phyloP scores from a whole-genome alignment of 2,113 vertebrate species.

The Cheilinus undulatus region DNA sequence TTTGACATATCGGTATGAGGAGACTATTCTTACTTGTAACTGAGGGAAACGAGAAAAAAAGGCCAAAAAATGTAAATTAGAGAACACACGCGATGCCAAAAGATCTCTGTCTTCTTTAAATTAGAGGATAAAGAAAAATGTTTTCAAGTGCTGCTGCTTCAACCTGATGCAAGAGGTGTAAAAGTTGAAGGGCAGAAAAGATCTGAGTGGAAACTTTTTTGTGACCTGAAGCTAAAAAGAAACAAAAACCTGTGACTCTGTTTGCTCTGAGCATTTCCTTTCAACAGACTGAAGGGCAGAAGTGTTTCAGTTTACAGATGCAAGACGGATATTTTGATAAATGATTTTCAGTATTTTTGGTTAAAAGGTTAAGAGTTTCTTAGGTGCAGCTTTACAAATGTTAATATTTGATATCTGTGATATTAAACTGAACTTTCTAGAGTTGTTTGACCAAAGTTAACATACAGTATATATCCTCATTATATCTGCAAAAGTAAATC shows the following conservation, averaged over 20 bases:
- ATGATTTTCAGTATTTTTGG: too few relatives aligned
- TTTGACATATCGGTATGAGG: too few relatives aligned
- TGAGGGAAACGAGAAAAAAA: background rate
- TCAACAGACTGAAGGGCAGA: background rate
- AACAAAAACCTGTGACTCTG: background rate
- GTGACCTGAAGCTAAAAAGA: background rate
- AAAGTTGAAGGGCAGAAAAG: background rate
- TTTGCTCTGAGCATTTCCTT: background rate
- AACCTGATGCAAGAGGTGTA: background rate
- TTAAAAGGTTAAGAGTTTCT: too few relatives aligned
- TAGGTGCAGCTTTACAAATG: too few relatives aligned
- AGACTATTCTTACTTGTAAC: background rate
- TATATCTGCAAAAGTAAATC: too few relatives aligned
- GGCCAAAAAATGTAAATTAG: constrained; percentile 36
- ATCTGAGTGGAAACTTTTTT: constrained; percentile 16
- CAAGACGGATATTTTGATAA: too few relatives aligned
- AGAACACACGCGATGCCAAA: background rate
- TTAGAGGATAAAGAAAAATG: background rate
- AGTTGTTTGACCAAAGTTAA: too few relatives aligned
- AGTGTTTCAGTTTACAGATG: background rate
- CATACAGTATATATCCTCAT: too few relatives aligned
- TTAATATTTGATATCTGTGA: too few relatives aligned
- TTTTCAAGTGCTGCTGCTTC: background rate
- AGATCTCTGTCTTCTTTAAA: background rate
- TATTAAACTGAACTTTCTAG: too few relatives aligned